Base-by-base conservation (phyloP, 2,113 vertebrate species). In the Zosterops lateralis region DNA sequence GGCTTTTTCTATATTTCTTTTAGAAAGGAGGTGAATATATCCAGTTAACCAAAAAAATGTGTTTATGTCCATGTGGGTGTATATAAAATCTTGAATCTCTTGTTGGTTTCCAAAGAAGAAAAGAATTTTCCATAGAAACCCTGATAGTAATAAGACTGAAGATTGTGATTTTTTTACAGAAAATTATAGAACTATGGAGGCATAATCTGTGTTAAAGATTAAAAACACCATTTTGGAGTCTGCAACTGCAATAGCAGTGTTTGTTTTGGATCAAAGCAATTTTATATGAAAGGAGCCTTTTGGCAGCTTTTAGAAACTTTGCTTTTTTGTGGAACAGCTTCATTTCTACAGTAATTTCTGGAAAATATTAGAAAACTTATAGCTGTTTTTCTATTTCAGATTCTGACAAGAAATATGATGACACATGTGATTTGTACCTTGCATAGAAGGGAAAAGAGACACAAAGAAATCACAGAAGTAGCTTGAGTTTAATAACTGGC, bases 71-170 rank as follows among this genome's bases (percentile, higher is more conserved):
- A 51, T 17, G 74, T 83, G 84, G 89, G 70, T 87, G 81, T 88
- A 53, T 74, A 50, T 51, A 67, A 58, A 66, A 85, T 76, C 54
- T 91, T 93, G 75, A 93, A 80, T 87, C 20, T 94, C 44, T 71
- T 71, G 70, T 74, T 85, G 53, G 20, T 89, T 95, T 94, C 48
- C 40, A 92, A 88, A 90, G 84, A 79, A 85, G 53, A 76, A 84
- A 87, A 87, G 32, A 87, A n/a, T 91, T 92, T 92, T 80, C 89
- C 91, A 83, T 90, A 79, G 86, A 92, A 96, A 95, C 78, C 50
- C 44, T 82, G 74, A 42, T 87, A 82, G 61, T 70, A 82, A 77
- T n/a, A 77, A 66, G 54, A 73, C 14, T 66, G 73, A 85, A 58
- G 47, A 71, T 9, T 74, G 26, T 74, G 29, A 38, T 79, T 87